Evolutionary conservation across 2,797 vertebrate species (phyloP).

Genomic region (Phataginus tricuspis): DNA sequence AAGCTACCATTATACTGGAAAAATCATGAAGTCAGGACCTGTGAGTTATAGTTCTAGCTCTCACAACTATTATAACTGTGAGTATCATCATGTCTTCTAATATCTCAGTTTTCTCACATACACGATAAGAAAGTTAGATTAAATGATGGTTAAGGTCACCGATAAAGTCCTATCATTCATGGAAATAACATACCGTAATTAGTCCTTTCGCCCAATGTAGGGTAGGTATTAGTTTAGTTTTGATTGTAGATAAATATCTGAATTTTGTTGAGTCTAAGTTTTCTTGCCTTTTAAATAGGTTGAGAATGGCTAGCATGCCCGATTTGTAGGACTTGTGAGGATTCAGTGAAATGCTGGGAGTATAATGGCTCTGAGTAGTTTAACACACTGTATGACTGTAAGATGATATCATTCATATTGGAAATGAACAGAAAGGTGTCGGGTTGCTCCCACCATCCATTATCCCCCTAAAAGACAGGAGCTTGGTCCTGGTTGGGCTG

Average conservation of each 20-base stretch:
- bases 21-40: not conserved
- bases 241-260: constrained; percentile 8
- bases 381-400: not conserved
- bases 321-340: not conserved
- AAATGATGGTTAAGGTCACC: not conserved
- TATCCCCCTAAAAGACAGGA: not conserved
- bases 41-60: not conserved
- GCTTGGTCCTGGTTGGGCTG: constrained; percentile 38
- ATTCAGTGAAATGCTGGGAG: not conserved
- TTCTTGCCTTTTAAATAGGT: not conserved
- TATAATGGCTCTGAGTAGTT: not conserved
- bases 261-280: constrained; percentile 25
- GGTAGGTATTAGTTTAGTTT: not conserved
- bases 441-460: not conserved
- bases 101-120: not conserved
- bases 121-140: not conserved
- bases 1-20: not conserved
- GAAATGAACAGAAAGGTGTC: constrained; percentile 52
- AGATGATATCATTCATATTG: not conserved
- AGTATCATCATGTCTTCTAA: not conserved
- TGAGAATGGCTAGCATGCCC: not conserved
- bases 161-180: not conserved
- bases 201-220: not conserved
- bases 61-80: not conserved
- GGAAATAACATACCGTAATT: not conserved